Conservation (phyloP, 2,113 vertebrate species). For the Junco hyemalis region DNA sequence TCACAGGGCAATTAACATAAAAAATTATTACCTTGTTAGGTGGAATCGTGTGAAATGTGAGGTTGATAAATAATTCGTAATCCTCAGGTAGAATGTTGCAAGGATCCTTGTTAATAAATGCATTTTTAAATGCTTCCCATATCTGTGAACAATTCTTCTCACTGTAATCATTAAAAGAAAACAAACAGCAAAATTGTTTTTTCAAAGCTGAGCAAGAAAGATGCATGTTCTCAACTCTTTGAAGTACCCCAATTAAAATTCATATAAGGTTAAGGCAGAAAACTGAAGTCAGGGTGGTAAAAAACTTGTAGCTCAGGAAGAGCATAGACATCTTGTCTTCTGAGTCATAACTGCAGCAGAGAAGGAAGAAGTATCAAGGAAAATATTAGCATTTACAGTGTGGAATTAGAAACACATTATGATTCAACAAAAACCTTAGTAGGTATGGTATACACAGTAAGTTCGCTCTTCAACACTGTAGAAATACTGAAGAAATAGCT, state of each 20-base stretch:
- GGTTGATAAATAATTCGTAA: constrained; percentile 73
- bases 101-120: constrained; percentile 73
- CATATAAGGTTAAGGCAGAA: not conserved
- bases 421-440: not conserved
- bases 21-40: constrained; percentile 71
- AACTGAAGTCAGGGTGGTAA: not conserved
- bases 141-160: constrained; percentile 78
- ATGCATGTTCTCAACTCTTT: not conserved
- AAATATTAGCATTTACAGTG: not conserved
- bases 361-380: not conserved
- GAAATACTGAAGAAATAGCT: not conserved
- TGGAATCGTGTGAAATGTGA: constrained; percentile 73
- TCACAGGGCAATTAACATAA: not conserved
- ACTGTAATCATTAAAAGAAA: constrained; percentile 54
- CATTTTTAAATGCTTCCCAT: constrained; percentile 75
- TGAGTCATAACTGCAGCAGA: not conserved
- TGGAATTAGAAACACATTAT: not conserved
- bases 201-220: not conserved
- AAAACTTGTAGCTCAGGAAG: not conserved
- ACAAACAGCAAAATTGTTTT: not conserved
- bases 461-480: not conserved
- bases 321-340: not conserved
- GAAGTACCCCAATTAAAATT: not conserved
- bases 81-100: constrained; percentile 72
- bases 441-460: not conserved